A percentile compares a stretch with the other conserved stretches of the same genome.
phyloP scores from a whole-genome alignment of 2,797 vertebrate species.

The Vultur gryphus region DNA sequence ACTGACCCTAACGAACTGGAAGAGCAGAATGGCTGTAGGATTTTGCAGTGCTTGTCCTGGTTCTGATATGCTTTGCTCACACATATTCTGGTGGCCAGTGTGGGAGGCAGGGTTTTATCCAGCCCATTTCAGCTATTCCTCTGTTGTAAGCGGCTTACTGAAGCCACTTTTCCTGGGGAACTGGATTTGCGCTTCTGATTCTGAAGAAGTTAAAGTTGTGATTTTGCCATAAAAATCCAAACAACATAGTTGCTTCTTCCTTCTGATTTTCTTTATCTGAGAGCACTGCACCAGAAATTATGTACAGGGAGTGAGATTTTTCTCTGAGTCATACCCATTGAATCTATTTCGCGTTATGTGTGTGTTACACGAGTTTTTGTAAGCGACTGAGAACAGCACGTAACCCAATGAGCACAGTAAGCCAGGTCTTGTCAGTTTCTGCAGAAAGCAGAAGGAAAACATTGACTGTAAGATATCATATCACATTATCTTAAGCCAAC shows the following conservation, averaged over 20 bases:
- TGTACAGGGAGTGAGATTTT: neutral
- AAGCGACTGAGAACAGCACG: neutral
- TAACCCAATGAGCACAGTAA: neutral
- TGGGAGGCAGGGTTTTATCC: neutral
- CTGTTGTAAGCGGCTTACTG: neutral
- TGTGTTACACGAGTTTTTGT: neutral
- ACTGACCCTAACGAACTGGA: neutral
- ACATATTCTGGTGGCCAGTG: neutral
- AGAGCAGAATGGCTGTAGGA: neutral
- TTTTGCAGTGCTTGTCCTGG: neutral
- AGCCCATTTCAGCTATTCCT: neutral
- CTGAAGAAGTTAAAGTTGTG: neutral
- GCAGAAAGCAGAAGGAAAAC: neutral
- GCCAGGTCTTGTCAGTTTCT: neutral
- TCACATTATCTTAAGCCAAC: neutral
- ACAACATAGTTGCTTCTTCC: neutral
- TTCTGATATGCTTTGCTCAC: neutral
- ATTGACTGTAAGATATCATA: neutral
- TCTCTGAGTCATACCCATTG: neutral
- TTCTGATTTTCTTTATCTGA: neutral
- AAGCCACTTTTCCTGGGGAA: neutral
- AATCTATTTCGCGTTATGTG: neutral
- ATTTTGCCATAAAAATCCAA: fast-evolving
- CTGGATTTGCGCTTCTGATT: neutral
- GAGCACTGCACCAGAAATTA: neutral